Conservation (phyloP, 1,140 invertebrate species). For the Drosophila sproati region DNA sequence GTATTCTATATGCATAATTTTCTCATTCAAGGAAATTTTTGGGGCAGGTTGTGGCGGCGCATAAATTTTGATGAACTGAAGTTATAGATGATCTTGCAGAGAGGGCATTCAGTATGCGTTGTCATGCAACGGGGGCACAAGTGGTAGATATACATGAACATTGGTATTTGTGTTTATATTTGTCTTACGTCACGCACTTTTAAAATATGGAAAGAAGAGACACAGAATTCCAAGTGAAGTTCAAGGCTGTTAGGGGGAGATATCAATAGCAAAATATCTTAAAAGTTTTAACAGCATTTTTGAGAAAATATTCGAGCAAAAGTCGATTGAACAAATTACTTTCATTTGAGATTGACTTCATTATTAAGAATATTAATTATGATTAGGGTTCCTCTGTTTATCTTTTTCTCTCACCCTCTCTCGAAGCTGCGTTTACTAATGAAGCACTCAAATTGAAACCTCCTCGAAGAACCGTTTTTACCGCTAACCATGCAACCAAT, state of each 20-base stretch:
- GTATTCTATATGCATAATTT: constrained; percentile 74
- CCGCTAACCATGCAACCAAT: constrained; percentile 31
- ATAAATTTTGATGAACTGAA: constrained; percentile 43
- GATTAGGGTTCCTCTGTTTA: too few relatives aligned
- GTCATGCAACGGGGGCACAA: constrained; percentile 56
- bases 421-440: constrained; percentile 11
- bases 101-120: constrained; percentile 51
- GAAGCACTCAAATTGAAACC: constrained; percentile 31
- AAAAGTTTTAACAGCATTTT: not conserved
- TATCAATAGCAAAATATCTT: not conserved
- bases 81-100: constrained; percentile 12
- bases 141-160: constrained; percentile 17
- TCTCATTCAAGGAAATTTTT: constrained; percentile 64
- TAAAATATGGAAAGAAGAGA: not conserved
- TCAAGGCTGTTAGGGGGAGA: not conserved
- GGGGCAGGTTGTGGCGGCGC: constrained; percentile 75
- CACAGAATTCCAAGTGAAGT: constrained; percentile 11
- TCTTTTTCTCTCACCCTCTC: not conserved
- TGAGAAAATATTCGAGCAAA: too few relatives aligned
- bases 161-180: constrained; percentile 9
- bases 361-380: too few relatives aligned
- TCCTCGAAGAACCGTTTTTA: constrained; percentile 25
- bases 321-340: too few relatives aligned
- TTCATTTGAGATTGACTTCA: too few relatives aligned
- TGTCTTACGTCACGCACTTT: constrained; percentile 39